phyloP scores from a whole-genome alignment of 2,797 vertebrate species.

The Phrynocephalus forsythii region DNA sequence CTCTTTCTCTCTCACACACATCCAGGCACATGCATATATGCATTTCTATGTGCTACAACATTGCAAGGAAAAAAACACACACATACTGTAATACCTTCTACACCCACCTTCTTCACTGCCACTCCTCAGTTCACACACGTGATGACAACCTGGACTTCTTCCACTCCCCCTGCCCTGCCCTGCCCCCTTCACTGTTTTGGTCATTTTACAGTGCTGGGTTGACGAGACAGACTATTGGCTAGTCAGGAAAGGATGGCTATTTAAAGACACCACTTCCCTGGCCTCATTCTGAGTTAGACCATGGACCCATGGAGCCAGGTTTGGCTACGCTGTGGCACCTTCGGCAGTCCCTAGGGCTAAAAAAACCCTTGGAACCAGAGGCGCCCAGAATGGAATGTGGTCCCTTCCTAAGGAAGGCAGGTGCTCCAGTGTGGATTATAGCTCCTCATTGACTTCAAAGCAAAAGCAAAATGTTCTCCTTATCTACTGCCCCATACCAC shows the following conservation, averaged over 20 bases:
- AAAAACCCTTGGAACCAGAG: neutral
- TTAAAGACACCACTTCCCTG: neutral
- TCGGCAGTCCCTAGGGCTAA: no score
- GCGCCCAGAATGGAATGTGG: no score
- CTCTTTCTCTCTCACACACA: neutral
- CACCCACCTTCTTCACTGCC: neutral
- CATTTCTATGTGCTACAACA: rapidly evolving
- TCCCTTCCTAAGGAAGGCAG: neutral
- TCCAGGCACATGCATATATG: no score
- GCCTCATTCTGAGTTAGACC: neutral
- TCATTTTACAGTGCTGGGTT: rapidly evolving
- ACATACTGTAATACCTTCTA: neutral
- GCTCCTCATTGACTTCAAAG: neutral
- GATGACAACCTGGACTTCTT: rapidly evolving
- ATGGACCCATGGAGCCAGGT: neutral
- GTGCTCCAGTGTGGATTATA: no score
- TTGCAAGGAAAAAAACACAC: neutral
- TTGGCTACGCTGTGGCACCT: no score
- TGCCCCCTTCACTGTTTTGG: rapidly evolving
- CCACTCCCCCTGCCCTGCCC: neutral
- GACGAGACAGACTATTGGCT: neutral
- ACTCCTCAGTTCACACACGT: rapidly evolving
- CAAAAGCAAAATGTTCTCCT: neutral
- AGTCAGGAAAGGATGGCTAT: neutral
- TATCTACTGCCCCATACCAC: no score